Conservation (phyloP, 2,888 invertebrate species). For the Mythimna impura region DNA sequence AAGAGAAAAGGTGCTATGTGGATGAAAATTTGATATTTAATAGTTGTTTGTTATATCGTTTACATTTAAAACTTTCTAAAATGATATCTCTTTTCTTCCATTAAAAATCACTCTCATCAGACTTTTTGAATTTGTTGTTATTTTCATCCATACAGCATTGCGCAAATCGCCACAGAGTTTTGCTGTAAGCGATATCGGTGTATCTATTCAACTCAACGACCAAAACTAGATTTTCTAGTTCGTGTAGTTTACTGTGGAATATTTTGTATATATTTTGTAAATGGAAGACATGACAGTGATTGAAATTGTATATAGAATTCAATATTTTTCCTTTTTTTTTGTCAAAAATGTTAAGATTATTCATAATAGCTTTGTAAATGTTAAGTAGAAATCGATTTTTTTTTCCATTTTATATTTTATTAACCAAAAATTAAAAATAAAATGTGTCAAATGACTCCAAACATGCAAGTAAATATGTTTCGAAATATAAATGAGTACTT, state of each 20-base stretch:
- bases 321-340: conserved; percentile 38
- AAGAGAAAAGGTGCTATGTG: conserved; percentile 56
- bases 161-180: conserved; percentile 21
- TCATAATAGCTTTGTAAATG: background rate
- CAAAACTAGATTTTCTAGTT: conserved; percentile 68
- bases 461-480: background rate
- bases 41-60: background rate
- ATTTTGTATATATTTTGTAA: conserved; percentile 83
- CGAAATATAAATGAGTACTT: background rate
- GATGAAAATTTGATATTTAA: conserved; percentile 37
- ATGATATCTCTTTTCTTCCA: background rate
- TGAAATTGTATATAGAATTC: conserved; percentile 57
- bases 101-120: background rate
- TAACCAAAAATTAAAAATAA: background rate
- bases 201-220: conserved; percentile 59
- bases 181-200: conserved; percentile 36
- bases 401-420: background rate
- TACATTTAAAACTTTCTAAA: background rate
- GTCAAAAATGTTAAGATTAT: background rate
- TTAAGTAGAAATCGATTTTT: background rate
- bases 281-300: conserved; percentile 85
- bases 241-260: conserved; percentile 50
- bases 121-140: background rate
- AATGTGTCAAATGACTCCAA: too few relatives aligned
- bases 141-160: conserved; percentile 47